phyloP scores from a whole-genome alignment of 2,797 vertebrate species.

The Lacerta agilis region DNA sequence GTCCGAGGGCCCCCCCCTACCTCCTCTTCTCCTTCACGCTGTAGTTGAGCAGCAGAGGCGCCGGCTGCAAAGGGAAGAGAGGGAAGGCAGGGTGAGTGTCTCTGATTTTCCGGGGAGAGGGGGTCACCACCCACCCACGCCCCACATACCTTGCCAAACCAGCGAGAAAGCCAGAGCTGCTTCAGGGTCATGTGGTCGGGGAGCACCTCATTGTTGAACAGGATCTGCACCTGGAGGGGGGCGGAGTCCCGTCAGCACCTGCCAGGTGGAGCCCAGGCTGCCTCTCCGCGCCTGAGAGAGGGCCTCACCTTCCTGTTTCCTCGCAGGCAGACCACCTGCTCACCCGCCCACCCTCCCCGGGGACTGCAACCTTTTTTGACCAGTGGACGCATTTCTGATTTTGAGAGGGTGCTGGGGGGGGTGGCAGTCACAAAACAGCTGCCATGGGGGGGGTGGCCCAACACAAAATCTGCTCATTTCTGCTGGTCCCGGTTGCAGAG shows the following conservation, averaged over 20 bases:
- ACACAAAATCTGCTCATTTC: too few relatives aligned
- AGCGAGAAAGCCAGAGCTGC: conserved; percentile 93
- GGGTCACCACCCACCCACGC: accelerated
- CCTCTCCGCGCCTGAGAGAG: too few relatives aligned
- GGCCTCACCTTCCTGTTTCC: too few relatives aligned
- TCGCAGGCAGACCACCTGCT: too few relatives aligned
- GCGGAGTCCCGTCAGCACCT: background rate
- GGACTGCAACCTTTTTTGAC: too few relatives aligned
- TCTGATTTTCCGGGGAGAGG: accelerated
- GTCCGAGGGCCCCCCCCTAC: conserved; percentile 58
- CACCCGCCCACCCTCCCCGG: too few relatives aligned
- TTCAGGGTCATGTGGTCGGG: conserved; percentile 99
- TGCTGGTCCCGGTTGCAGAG: too few relatives aligned
- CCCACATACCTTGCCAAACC: conserved; percentile 92
- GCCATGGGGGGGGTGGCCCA: too few relatives aligned
- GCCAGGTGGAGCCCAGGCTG: too few relatives aligned
- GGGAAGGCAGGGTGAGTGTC: accelerated
- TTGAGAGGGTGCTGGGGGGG: too few relatives aligned
- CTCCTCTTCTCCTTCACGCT: conserved; percentile 93
- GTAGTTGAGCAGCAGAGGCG: conserved; percentile 94
- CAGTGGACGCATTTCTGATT: too few relatives aligned
- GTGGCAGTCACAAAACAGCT: too few relatives aligned
- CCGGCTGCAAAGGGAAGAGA: conserved; percentile 80
- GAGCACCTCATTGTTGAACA: conserved; percentile 91
- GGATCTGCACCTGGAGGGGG: conserved; percentile 88